A percentile compares a stretch with the other conserved stretches of the same genome.
phyloP scores from a whole-genome alignment of 2,113 vertebrate genomes.

The Campylomormyrus numenius region DNA sequence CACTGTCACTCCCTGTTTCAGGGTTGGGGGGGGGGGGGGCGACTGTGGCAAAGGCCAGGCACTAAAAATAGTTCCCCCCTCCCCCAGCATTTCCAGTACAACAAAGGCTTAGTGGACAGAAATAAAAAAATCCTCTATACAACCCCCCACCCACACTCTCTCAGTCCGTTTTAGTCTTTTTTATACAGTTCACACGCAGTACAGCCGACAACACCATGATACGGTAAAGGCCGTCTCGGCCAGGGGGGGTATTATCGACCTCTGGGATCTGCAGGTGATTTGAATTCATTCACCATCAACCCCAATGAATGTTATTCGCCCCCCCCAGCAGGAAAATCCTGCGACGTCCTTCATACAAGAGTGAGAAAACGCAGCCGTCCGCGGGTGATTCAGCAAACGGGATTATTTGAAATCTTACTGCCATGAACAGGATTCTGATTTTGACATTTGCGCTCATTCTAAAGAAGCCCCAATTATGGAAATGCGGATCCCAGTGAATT shows the following conservation, averaged over 20 bases:
- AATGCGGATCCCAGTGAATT: constrained; percentile 20
- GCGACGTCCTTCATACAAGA: background rate
- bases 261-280: constrained; percentile 43
- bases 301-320: no score
- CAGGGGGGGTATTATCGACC: background rate
- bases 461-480: constrained; percentile 22
- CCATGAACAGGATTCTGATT: constrained; percentile 14
- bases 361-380: background rate
- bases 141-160: background rate
- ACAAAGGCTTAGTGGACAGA: background rate
- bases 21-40: background rate
- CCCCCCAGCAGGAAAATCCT: background rate
- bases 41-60: constrained; percentile 13
- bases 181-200: background rate
- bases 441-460: constrained; percentile 9
- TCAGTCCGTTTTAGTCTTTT: no score
- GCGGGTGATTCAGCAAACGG: constrained; percentile 8
- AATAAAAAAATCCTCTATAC: background rate
- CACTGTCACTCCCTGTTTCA: background rate
- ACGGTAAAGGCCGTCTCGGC: background rate
- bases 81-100: constrained; percentile 15
- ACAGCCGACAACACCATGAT: background rate
- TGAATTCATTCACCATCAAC: constrained; percentile 43
- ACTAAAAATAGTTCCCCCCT: constrained; percentile 19
- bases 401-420: background rate